Percentiles rank a stretch among this genome's conserved stretches.
These are phyloP conservation scores for Fistularia commersonii DNA, from an alignment of 2,797 vertebrate species.

Conservation along the genomic window DNA sequence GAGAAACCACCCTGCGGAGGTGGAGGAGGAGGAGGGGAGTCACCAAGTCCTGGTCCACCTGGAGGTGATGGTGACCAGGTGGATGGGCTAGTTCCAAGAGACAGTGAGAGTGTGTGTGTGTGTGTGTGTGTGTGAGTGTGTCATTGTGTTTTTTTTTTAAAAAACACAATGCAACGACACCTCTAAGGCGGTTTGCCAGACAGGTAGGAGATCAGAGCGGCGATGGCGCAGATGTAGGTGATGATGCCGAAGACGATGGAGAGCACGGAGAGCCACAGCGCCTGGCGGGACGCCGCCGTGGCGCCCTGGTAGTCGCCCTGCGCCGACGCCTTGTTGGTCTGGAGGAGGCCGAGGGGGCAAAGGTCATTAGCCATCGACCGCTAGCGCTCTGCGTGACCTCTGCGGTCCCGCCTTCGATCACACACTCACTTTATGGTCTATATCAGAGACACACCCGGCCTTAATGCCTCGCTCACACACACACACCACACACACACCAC, in stretches of 20 bases:
- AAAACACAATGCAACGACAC: no score
- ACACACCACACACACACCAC: no score
- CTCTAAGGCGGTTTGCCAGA: slow-evolving; percentile 85
- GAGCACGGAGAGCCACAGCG: slow-evolving; percentile 84
- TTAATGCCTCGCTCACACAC: slow-evolving; percentile 34
- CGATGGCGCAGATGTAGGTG: slow-evolving; percentile 81
- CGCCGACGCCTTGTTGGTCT: slow-evolving; percentile 88
- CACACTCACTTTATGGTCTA: slow-evolving; percentile 22
- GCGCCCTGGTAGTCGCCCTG: slow-evolving; percentile 84
- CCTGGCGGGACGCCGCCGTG: slow-evolving; percentile 79
- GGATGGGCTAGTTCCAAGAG: no score
- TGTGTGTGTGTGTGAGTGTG: no score
- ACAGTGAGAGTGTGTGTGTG: no score
- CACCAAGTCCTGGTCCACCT: slow-evolving; percentile 24
- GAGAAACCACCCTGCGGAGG: no score
- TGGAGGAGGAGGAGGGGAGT: no score
- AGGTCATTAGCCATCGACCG: slow-evolving; percentile 39
- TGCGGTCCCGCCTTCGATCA: slow-evolving; percentile 40
- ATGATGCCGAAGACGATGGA: slow-evolving; percentile 86
- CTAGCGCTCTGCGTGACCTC: slow-evolving; percentile 40
- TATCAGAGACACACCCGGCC: slow-evolving; percentile 21
- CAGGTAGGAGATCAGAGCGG: slow-evolving; percentile 84
- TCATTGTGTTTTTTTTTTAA: no score
- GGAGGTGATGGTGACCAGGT: slow-evolving; percentile 21
- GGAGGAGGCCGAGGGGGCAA: slow-evolving; percentile 24